A percentile compares a stretch with the other conserved stretches of the same genome.
Evolutionary conservation across 2,797 vertebrate genomes (phyloP).

Genomic region (Cryptoblepharus egeriae): DNA sequence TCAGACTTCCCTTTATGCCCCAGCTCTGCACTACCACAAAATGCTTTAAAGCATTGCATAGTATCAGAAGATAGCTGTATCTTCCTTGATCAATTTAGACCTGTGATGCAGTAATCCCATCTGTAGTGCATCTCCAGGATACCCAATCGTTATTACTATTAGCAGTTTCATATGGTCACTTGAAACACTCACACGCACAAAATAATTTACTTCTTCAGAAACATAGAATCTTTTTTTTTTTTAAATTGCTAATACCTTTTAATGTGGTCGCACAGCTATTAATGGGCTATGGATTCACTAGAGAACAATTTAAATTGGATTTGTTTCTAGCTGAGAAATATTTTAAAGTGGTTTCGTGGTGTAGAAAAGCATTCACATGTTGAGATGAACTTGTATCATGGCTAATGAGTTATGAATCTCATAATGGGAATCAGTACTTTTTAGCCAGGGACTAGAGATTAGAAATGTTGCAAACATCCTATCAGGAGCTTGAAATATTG

Average conservation of each 20-base stretch:
- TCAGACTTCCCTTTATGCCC: too few species aligned
- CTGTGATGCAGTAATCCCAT: conserved; percentile 37
- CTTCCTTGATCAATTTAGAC: conserved; percentile 32
- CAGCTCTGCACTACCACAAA: too few species aligned
- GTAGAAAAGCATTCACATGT: conserved; percentile 57
- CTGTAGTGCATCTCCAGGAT: conserved; percentile 41
- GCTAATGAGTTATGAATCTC: conserved; percentile 57
- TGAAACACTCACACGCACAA: conserved; percentile 9
- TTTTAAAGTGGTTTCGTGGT: conserved; percentile 52
- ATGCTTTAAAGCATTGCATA: too few species aligned
- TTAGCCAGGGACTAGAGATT: conserved; percentile 57
- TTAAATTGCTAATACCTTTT: conserved; percentile 56
- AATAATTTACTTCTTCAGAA: conserved; percentile 49
- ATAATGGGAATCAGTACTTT: conserved; percentile 59
- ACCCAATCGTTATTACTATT: conserved; percentile 46
- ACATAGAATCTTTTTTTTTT: conserved; percentile 15
- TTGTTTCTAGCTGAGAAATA: conserved; percentile 68
- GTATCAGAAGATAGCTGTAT: conserved; percentile 37
- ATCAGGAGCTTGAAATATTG: too few species aligned
- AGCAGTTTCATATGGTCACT: conserved; percentile 52
- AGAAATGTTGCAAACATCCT: too few species aligned
- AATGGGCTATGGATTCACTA: conserved; percentile 56
- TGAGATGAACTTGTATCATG: conserved; percentile 49
- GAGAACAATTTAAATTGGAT: conserved; percentile 66
- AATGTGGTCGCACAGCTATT: conserved; percentile 58